These are phyloP conservation scores for Serinus canaria DNA, from an alignment of 2,113 vertebrate species.

Conservation along the genomic window DNA sequence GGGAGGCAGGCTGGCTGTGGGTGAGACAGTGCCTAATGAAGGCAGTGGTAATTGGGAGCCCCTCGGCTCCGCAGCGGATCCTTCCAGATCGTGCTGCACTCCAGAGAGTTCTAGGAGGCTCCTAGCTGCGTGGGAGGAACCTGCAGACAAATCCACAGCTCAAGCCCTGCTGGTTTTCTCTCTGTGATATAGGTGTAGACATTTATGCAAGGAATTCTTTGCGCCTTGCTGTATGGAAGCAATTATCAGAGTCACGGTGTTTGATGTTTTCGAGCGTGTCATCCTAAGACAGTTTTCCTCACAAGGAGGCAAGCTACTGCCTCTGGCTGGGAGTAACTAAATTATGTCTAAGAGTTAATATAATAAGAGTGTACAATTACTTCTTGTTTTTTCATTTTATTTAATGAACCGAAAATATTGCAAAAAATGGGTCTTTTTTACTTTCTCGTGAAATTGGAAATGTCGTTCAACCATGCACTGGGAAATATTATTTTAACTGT, in stretches of 20 bases:
- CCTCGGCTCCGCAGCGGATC: not conserved
- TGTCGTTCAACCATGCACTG: not conserved
- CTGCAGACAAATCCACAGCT: not conserved
- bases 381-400: not conserved
- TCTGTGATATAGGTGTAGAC: not conserved
- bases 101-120: not conserved
- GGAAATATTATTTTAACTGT: constrained; percentile 10
- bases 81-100: not conserved
- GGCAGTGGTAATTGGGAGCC: constrained; percentile 12
- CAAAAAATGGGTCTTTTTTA: not conserved
- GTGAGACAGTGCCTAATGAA: not conserved
- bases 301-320: not conserved
- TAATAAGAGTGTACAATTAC: not conserved
- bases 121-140: not conserved
- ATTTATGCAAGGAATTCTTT: not conserved
- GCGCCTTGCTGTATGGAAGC: not conserved
- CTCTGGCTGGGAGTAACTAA: not conserved
- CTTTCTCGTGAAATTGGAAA: not conserved
- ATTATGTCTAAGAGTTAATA: not conserved
- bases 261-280: not conserved
- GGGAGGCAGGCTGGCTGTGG: not conserved
- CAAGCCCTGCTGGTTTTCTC: not conserved
- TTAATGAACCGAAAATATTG: not conserved
- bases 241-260: not conserved
- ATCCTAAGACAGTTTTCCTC: not conserved